phyloP scores from a whole-genome alignment of 2,113 vertebrate genomes.

The Oryctolagus cuniculus region mOryCun1.1 NC_091435.1:147528001-147528500 shows the following conservation, averaged over 20 bases:
- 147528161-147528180: constrained; percentile 48
- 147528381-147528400: neutral
- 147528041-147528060: neutral
- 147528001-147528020: neutral
- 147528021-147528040: neutral
- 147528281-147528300: constrained; percentile 57
- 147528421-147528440: neutral
- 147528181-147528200: neutral
- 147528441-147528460: neutral
- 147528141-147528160: neutral
- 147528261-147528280: constrained; percentile 27
- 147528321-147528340: constrained; percentile 49
- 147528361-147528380: neutral
- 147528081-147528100: neutral
- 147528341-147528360: neutral
- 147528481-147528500: neutral
- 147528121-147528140: neutral
- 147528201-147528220: constrained; percentile 31
- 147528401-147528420: neutral
- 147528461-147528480: constrained; percentile 1
- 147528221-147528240: neutral
- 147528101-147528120: neutral
- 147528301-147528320: constrained; percentile 51
- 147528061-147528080: neutral
- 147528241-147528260: constrained; percentile 35